A percentile compares a stretch with the other conserved stretches of the same genome.
phyloP scores from a whole-genome alignment of 2,113 vertebrate genomes.

The Aepyceros melampus region DNA sequence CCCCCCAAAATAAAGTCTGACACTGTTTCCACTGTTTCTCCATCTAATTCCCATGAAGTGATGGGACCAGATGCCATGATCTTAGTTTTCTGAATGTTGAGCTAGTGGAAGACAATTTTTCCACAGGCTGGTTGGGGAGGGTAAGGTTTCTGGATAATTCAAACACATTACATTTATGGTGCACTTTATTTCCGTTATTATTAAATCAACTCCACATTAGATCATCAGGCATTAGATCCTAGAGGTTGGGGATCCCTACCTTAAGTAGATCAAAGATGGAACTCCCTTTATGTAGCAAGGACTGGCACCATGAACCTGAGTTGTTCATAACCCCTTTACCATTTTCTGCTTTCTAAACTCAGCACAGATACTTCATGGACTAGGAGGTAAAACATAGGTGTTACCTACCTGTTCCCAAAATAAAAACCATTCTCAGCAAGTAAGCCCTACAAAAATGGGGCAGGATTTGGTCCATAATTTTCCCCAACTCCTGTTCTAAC shows the following conservation, averaged over 20 bases:
- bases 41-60: no score
- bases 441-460: neutral
- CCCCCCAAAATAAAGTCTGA: no score
- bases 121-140: neutral
- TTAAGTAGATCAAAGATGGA: neutral
- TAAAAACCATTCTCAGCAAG: neutral
- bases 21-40: no score
- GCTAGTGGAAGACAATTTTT: neutral
- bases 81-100: no score
- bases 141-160: neutral
- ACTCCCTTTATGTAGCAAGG: neutral
- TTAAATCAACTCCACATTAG: neutral
- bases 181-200: neutral
- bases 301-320: neutral
- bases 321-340: neutral
- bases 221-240: neutral
- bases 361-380: neutral
- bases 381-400: neutral
- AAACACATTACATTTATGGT: neutral
- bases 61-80: no score
- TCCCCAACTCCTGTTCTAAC: neutral
- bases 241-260: neutral
- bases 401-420: neutral
- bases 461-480: neutral
- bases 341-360: neutral